Percentiles rank a stretch among this genome's conserved stretches.
These are phyloP conservation scores for Acrocephalus arundinaceus DNA, from an alignment of 2,113 vertebrate species.

Conservation along the genomic window DNA sequence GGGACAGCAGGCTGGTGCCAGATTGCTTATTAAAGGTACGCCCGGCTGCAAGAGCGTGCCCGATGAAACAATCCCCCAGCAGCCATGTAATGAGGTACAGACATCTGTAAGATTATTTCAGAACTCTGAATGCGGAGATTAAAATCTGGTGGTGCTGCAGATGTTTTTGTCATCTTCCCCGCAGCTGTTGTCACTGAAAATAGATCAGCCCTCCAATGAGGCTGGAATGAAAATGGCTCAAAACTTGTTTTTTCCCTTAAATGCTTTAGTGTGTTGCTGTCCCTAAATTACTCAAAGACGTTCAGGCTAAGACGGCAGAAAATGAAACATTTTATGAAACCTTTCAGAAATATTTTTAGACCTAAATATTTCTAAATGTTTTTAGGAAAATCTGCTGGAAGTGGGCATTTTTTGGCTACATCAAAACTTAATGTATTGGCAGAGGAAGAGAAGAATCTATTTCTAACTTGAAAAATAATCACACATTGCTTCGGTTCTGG, in stretches of 20 bases:
- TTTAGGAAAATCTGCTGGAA: background rate
- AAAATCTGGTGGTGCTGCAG: conserved; percentile 56
- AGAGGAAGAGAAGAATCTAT: background rate
- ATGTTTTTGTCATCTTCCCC: conserved; percentile 44
- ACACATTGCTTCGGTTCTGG: background rate
- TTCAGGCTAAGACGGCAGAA: background rate
- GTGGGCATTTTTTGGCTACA: background rate
- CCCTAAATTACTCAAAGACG: background rate
- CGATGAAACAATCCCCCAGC: conserved; percentile 72
- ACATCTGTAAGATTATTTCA: conserved; percentile 72
- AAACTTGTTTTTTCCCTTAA: background rate
- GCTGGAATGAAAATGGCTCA: background rate
- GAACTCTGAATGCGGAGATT: conserved; percentile 50
- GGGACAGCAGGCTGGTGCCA: conserved; percentile 74
- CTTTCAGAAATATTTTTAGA: background rate
- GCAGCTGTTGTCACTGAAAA: conserved; percentile 27
- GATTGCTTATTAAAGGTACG: conserved; percentile 77
- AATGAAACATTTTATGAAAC: background rate
- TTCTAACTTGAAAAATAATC: background rate
- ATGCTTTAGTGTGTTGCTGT: background rate
- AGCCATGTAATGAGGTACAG: conserved; percentile 70
- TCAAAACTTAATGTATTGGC: background rate
- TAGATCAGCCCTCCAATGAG: conserved; percentile 23
- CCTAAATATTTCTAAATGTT: background rate
- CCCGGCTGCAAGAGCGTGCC: conserved; percentile 46